These are phyloP conservation scores for Muscicapa comitata DNA, from an alignment of 2,797 vertebrate genomes.

Conservation along the genomic window DNA sequence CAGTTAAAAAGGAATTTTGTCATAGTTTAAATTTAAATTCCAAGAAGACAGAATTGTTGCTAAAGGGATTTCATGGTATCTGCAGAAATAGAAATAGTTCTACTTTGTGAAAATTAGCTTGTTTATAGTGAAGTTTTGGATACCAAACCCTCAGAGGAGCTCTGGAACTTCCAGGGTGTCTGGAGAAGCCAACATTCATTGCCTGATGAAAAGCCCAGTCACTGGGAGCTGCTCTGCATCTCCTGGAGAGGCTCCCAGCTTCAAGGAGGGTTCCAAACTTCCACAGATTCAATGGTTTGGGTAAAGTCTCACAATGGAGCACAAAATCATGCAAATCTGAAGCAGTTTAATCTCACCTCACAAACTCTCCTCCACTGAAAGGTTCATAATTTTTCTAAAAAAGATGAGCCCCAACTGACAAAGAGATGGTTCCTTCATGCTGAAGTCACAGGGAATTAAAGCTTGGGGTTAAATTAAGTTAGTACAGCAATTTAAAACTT, in stretches of 20 bases:
- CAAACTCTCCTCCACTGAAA: not conserved
- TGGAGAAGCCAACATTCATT: not conserved
- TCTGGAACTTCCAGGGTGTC: slow-evolving; percentile 9
- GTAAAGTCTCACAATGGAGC: not conserved
- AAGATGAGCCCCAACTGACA: not conserved
- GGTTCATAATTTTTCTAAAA: not conserved
- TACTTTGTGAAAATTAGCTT: slow-evolving; percentile 1
- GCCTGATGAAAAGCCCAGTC: not conserved
- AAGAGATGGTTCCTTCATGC: not conserved
- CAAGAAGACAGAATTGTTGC: not conserved
- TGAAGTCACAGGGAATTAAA: not conserved
- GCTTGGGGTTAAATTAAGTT: not conserved
- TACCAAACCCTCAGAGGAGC: not conserved
- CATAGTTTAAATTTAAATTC: slow-evolving; percentile 56
- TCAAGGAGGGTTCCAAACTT: not conserved
- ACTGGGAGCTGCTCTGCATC: not conserved
- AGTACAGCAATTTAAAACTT: not conserved
- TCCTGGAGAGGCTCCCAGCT: slow-evolving; percentile 21
- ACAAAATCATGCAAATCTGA: not conserved
- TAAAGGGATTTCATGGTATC: not conserved
- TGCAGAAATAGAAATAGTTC: slow-evolving; percentile 42
- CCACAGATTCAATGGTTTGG: not conserved
- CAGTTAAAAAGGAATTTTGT: not conserved
- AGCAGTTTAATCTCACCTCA: not conserved
- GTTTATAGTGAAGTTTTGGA: slow-evolving; percentile 48